Base-by-base conservation (phyloP, 1,140 invertebrate species). In the Acromyrmex heyeri region DNA sequence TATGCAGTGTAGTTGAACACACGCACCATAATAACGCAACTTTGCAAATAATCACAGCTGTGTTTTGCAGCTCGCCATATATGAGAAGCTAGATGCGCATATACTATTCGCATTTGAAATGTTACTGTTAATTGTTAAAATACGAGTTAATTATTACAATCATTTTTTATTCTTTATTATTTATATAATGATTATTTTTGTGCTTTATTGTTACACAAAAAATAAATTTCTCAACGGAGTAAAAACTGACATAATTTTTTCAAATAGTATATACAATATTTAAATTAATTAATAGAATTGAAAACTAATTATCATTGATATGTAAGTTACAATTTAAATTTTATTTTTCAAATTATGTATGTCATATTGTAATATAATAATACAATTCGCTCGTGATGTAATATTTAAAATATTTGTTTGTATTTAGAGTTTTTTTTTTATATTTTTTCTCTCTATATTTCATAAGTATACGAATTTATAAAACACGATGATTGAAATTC, bases 1-100 rank as follows among this genome's bases (percentile, higher is more conserved):
- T 61, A 83, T 24, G 69, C 48, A 27, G 18, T 30, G 50, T n/a
- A 61, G 38, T 59, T 83, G 12, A 50, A 48, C n/a, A 72, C 53
- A 72, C 38, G 53, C 10, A 48, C 44, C 16, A 34, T 27, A 62
- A 73, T 55, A 48, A 27, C 34, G 79, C 44, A 21, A 82, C 62
- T 69, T 70, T 81, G 78, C 69, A 73, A 83, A 83, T 83, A 83
- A 59, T 73, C 79, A 48, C 77, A 24, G 50, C 38, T 72, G 4
- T 21, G 53, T 61, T 72, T 82, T 59, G 50, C 21, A 57, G 27
- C 50, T 44, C 48, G n/a, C 16, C 57, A 18, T 3, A 50, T 50
- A 50, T n/a, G 50, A 14, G 30, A 34, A 70, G 14, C 12, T 53
- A 6, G 65, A 69, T 18, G 64, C 21, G 8, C 8, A 44, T 70